Evolutionary conservation across 2,113 vertebrate genomes (phyloP).

Genomic region (Seriola dumerili): DNA sequence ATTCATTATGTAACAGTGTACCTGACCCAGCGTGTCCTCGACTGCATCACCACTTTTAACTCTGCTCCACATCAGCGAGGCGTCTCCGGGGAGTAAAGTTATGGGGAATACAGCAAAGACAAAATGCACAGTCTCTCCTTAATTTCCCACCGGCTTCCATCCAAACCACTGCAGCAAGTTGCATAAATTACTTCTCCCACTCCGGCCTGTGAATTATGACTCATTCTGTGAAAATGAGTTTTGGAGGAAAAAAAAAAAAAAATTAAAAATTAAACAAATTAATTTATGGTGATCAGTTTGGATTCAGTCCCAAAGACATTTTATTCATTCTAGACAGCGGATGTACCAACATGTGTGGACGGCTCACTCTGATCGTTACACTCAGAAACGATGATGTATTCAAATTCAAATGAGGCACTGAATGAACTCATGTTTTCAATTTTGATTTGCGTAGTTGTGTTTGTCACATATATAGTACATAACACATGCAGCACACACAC

Average conservation of each 20-base stretch:
- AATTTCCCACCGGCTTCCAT: slow-evolving; percentile 39
- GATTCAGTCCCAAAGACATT: neutral
- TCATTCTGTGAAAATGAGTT: slow-evolving; percentile 32
- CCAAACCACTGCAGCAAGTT: slow-evolving; percentile 57
- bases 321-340: neutral
- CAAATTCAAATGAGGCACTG: neutral
- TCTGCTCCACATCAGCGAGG: neutral
- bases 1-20: neutral
- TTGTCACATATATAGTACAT: too few species aligned
- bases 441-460: too few species aligned
- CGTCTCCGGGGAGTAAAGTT: neutral
- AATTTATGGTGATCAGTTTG: slow-evolving; percentile 15
- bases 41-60: neutral
- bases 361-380: neutral
- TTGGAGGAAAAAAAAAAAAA: neutral
- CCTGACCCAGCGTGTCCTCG: neutral
- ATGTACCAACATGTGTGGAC: neutral
- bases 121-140: slow-evolving; percentile 15
- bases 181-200: slow-evolving; percentile 49
- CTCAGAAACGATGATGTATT: neutral
- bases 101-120: slow-evolving; percentile 8
- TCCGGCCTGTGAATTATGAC: slow-evolving; percentile 36
- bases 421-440: neutral
- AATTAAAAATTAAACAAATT: neutral
- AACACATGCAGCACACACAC: too few species aligned